A percentile compares a stretch with the other conserved stretches of the same genome.
phyloP scores from a whole-genome alignment of 1,140 invertebrate genomes.

The Neuroterus valhalla region DNA sequence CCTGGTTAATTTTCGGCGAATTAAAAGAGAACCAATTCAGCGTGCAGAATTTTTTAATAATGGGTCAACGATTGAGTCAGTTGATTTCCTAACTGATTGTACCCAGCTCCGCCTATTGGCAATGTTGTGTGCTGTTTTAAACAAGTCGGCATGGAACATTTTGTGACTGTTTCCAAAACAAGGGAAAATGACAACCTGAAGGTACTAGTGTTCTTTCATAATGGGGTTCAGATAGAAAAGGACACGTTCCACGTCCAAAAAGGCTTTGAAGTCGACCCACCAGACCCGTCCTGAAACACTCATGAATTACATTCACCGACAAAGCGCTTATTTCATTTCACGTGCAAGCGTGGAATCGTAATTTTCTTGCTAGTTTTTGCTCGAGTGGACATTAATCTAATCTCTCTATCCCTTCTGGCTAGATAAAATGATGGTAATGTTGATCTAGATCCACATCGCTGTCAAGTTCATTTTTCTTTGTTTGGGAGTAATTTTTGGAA shows the following conservation, averaged over 20 bases:
- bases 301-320: conserved; percentile 55
- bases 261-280: conserved; percentile 27
- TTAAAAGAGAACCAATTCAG: no score
- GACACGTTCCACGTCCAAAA: background rate
- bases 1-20: no score
- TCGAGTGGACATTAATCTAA: conserved; percentile 17
- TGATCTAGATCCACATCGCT: no score
- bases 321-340: conserved; percentile 59
- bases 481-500: no score
- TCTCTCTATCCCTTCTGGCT: background rate
- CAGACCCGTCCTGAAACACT: conserved; percentile 34
- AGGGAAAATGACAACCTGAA: conserved; percentile 24
- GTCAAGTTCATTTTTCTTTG: no score
- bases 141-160: no score
- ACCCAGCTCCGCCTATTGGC: no score
- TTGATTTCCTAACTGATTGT: no score
- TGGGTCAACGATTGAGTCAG: no score
- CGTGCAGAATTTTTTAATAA: no score
- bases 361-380: conserved; percentile 40
- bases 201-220: conserved; percentile 30
- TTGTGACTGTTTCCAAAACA: background rate
- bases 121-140: no score
- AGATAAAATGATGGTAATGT: background rate
- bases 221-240: conserved; percentile 3
- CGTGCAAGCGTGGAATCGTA: conserved; percentile 52